phyloP scores from a whole-genome alignment of 2,113 vertebrate genomes.

The Eubucco bourcierii region DNA sequence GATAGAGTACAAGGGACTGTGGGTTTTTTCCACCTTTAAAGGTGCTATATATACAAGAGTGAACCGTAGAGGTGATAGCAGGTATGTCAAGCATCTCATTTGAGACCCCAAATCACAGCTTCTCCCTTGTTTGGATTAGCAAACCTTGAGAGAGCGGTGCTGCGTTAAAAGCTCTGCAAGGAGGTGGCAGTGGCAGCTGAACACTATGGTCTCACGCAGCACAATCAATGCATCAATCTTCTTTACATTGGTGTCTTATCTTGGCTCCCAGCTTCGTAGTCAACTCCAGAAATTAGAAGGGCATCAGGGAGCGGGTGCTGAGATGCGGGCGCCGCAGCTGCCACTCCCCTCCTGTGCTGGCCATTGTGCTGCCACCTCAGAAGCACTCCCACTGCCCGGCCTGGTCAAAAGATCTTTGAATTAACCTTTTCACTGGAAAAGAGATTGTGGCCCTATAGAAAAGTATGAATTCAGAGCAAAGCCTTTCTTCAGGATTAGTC shows the following conservation, averaged over 20 bases:
- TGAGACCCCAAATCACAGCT: rapidly evolving
- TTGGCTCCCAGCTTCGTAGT: not conserved
- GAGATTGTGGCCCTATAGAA: constrained; percentile 42
- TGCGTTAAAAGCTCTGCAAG: not conserved
- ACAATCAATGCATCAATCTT: constrained; percentile 25
- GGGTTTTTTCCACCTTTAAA: not conserved
- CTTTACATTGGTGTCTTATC: not conserved
- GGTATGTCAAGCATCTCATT: rapidly evolving
- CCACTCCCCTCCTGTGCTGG: not conserved
- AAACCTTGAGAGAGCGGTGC: rapidly evolving
- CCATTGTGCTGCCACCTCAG: not conserved
- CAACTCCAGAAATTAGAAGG: not conserved
- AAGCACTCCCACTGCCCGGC: not conserved
- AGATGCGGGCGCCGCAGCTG: not conserved
- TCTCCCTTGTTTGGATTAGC: not conserved
- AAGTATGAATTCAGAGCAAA: constrained; percentile 51
- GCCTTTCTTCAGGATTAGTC: constrained; percentile 51
- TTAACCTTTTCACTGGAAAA: constrained; percentile 50
- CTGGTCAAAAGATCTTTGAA: not conserved
- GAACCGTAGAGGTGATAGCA: not conserved
- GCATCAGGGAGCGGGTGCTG: not conserved
- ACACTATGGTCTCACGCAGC: not conserved
- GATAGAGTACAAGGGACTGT: not conserved
- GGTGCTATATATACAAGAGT: rapidly evolving
- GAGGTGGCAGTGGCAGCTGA: not conserved